Base-by-base conservation (phyloP, 2,888 invertebrate genomes). In the Athalia rosae region DNA sequence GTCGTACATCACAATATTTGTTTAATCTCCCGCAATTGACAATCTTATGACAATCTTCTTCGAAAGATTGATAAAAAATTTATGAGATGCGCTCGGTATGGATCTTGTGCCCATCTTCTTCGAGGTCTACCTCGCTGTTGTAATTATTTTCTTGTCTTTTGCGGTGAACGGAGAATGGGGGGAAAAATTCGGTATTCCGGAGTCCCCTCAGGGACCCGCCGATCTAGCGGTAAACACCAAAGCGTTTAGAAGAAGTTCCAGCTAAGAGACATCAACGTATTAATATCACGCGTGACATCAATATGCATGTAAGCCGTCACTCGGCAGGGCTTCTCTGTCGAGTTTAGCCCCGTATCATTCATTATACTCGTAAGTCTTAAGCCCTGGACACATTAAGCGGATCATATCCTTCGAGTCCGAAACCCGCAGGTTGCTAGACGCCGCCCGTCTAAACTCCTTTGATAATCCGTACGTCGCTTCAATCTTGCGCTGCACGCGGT, bases 321-420 rank as follows among this genome's bases (percentile, higher is more conserved):
- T 77, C 77, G 80, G 78, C 79, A 83, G 84, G 88, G 88, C 87
- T 88, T 88, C 89, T 80, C 76, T 82, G 83, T 85, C 83, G 83
- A 82, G 84, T 85, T 86, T 87, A 87, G 83, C 79, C 76, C 78
- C 81, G 84, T 88, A 89, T 88, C 88, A 87, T 88, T 88, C 88
- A 87, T 88, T 87, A 89, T 89, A 86, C 88, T 85, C 81, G 84
- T 85, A 85, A 85, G 83, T 85, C 81, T 83, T 85, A 85, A 85
- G 83, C 83, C 83, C 78, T 82, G 83, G 86, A 86, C 84, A 83
- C 81, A 85, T 88, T 88, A 88, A 89, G 87, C 87, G 87, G 88
- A 86, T 89, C 88, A 86, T 87, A 88, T 87, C 87, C 83, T 87
- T 86, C 83, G 77, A 81, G 82, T 85, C 81, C 82, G 83, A 85